phyloP scores from a whole-genome alignment of 2,113 vertebrate genomes.

The Lathamus discolor region DNA sequence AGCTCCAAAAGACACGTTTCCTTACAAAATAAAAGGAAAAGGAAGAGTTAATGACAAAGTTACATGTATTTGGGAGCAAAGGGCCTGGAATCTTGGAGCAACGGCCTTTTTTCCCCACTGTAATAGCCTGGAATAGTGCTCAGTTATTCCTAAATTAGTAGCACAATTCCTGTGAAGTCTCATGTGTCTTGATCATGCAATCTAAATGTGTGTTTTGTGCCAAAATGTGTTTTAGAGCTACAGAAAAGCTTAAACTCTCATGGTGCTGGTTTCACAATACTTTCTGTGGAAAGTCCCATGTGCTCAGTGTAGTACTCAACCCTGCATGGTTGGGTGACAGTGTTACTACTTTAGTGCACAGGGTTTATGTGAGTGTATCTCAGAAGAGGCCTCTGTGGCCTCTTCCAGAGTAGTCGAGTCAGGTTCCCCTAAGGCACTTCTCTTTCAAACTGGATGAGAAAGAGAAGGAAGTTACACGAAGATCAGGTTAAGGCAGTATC shows the following conservation, averaged over 20 bases:
- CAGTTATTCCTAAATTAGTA: slow-evolving; percentile 20
- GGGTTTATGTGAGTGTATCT: background rate
- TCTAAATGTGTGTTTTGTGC: background rate
- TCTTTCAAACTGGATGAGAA: background rate
- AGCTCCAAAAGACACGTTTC: background rate
- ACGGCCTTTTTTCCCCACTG: background rate
- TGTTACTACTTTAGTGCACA: background rate
- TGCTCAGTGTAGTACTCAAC: background rate
- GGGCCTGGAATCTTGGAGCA: background rate
- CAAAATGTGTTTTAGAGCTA: background rate
- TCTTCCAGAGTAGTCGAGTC: background rate
- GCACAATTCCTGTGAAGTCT: slow-evolving; percentile 14
- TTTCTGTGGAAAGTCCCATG: background rate
- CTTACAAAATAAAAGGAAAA: background rate
- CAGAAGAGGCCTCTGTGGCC: background rate
- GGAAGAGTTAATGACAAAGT: background rate
- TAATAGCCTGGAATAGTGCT: background rate
- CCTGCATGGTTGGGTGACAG: background rate
- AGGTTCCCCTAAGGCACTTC: background rate
- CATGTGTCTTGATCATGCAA: background rate
- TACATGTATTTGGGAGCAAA: background rate
- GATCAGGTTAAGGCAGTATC: background rate
- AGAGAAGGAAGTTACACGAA: background rate
- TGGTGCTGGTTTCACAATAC: background rate
- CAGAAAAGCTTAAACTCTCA: background rate